A percentile compares a stretch with the other conserved stretches of the same genome.
Evolutionary conservation across 2,888 invertebrate genomes (phyloP).

Genomic region (Biston betularia): DNA sequence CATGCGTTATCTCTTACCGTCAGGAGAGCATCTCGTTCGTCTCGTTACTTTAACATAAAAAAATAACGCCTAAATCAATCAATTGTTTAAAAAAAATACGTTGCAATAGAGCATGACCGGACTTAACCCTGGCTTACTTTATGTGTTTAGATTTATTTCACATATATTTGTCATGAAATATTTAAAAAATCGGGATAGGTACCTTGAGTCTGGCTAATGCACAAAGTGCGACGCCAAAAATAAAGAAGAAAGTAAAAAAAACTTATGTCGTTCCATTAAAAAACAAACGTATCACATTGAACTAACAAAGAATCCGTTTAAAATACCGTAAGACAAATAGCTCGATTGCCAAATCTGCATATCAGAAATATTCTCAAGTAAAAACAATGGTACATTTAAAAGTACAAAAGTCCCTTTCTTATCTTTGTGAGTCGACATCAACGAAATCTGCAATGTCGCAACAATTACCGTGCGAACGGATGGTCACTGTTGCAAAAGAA

Average conservation of each 20-base stretch:
- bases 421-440: conserved; percentile 66
- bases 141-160: too few relatives aligned
- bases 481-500: conserved; percentile 64
- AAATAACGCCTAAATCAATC: too few relatives aligned
- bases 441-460: conserved; percentile 77
- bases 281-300: not conserved
- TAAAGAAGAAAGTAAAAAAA: not conserved
- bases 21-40: too few relatives aligned
- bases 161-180: too few relatives aligned
- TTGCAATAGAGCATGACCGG: too few relatives aligned
- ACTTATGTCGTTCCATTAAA: not conserved
- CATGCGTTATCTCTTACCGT: too few relatives aligned
- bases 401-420: conserved; percentile 76
- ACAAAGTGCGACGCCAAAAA: not conserved
- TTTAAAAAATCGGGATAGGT: too few relatives aligned
- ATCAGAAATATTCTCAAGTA: conserved; percentile 67
- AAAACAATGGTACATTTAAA: conserved; percentile 79
- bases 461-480: conserved; percentile 77
- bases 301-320: conserved; percentile 29
- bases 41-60: too few relatives aligned
- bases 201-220: too few relatives aligned
- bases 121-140: too few relatives aligned
- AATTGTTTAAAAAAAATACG: too few relatives aligned
- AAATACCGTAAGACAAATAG: conserved; percentile 48
- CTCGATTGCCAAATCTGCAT: conserved; percentile 64